A percentile compares a stretch with the other conserved stretches of the same genome.
Evolutionary conservation across 1,140 invertebrate species (phyloP).

Genomic region (Archegozetes longisetosus): DNA sequence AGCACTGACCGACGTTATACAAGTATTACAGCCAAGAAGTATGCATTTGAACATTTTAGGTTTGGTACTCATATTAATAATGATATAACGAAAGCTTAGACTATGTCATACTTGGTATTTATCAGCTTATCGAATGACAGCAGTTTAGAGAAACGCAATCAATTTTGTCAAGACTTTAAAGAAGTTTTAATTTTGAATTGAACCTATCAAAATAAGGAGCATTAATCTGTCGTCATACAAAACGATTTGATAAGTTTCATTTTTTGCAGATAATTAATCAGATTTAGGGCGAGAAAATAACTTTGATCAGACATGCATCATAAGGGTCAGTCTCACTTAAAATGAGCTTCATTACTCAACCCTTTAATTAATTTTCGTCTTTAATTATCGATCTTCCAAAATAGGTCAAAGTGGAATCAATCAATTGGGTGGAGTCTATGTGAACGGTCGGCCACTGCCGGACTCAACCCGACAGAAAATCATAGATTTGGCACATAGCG

Average conservation of each 20-base stretch:
- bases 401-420: slow-evolving; percentile 88
- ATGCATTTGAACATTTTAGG: not conserved
- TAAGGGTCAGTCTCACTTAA: not conserved
- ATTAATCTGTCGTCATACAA: not conserved
- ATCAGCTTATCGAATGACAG: not conserved
- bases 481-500: slow-evolving; percentile 89
- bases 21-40: not conserved
- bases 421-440: slow-evolving; percentile 94
- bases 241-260: not conserved
- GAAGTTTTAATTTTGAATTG: no score
- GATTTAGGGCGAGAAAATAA: not conserved
- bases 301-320: not conserved
- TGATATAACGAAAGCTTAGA: not conserved
- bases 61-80: not conserved
- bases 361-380: no score
- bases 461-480: slow-evolving; percentile 87
- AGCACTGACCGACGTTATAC: no score
- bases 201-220: no score
- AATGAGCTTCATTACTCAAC: no score
- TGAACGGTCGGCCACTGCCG: slow-evolving; percentile 86
- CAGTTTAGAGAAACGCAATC: not conserved
- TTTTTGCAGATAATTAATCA: not conserved
- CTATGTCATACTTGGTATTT: not conserved
- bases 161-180: no score
- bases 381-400: no score